Evolutionary conservation across 2,113 vertebrate genomes (phyloP).

Genomic region (Odocoileus hemionus): DNA sequence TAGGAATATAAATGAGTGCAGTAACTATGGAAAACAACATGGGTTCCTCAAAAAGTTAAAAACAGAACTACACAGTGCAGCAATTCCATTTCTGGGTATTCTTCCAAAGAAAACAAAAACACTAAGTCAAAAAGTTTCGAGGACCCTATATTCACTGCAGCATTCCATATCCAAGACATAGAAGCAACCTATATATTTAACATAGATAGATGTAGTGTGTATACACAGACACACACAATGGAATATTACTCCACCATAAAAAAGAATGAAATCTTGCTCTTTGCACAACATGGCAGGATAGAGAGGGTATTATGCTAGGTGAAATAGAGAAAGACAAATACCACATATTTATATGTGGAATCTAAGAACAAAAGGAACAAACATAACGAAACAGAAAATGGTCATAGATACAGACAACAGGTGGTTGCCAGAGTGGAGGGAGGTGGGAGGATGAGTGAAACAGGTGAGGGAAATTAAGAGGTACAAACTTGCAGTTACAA

Average conservation of each 20-base stretch:
- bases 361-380: not conserved
- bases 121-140: not conserved
- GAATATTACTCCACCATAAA: not conserved
- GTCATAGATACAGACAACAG: not conserved
- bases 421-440: not conserved
- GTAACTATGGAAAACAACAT: not conserved
- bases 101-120: not conserved
- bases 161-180: not conserved
- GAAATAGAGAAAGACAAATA: not conserved
- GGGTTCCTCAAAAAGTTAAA: not conserved
- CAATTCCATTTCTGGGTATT: not conserved
- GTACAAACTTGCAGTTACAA: not conserved
- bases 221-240: not conserved
- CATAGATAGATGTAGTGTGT: not conserved
- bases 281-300: not conserved
- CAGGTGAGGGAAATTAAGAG: not conserved
- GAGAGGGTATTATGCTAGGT: not conserved
- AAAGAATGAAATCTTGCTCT: not conserved
- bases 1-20: not conserved
- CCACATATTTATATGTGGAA: not conserved
- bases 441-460: too few species aligned
- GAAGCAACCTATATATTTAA: not conserved
- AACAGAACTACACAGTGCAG: not conserved
- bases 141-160: not conserved
- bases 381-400: not conserved